Base-by-base conservation (phyloP, 37 sponge, comb jelly and placozoan species). In the Hormiphora californensis region DNA sequence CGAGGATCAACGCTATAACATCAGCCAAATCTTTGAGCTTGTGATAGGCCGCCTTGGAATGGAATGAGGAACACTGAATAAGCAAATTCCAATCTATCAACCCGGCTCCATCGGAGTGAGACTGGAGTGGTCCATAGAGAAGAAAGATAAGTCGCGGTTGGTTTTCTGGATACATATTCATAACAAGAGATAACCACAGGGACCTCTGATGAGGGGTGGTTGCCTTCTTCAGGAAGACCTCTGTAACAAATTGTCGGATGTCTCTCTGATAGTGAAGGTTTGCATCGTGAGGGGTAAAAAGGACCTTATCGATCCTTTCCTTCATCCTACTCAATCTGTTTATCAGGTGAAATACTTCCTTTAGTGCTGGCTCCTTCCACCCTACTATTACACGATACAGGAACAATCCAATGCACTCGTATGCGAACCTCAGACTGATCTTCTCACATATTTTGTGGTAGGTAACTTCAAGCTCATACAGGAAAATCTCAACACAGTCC, bases 381-480 rank as follows among this genome's bases (percentile, higher is more conserved):
- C 43, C 25, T n/a, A 33, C 38, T n/a, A 73, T 73, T 25, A 73
- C 40, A n/a, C 23, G 40, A 28, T 73, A 36, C 2, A 73, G 35
- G 35, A 73, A 73, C 12, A 73, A 46, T 0, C 81, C 81, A 40
- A 73, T 73, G 27, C 81, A 73, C 12, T 73, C 81, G 23, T 73
- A 73, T 22, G 81, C 81, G 43, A 73, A 73, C 43, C 38, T 33
- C 21, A 73, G 81, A 33, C 81, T 73, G 9, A 73, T 73, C 4
- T 73, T 46, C 35, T 73, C 81, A 40, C 81, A 73, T 3, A 73
- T 73, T 40, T 36, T 38, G 35, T 73, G 81, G 38, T 73, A 73
- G n/a, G 81, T 73, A n/a, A 43, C 81, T 21, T 36, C 81, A 32
- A 73, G 35, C 23, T 73, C 81, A 40, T 73, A 73, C 39, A 73